Base-by-base conservation (phyloP, 2,797 vertebrate genomes). In the Falco novaeseelandiae region DNA sequence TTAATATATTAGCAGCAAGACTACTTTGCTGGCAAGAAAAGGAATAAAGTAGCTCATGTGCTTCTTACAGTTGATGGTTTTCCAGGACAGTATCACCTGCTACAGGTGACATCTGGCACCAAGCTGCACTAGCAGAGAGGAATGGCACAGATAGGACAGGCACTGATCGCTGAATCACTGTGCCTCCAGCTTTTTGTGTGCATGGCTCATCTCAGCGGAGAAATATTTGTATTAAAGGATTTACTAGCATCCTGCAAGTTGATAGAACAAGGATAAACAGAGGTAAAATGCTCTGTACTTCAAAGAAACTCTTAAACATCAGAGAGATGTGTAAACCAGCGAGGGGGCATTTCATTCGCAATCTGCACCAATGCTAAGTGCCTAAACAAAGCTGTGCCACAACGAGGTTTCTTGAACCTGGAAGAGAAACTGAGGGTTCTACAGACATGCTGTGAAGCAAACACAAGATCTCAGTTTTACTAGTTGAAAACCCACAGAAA, bases 131-230 rank as follows among this genome's bases (percentile, higher is more conserved):
- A 25, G 66, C 29, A 57, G 55, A 69, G 46, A 63, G 54, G 42
- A 42, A 55, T 12, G 14, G 69, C 81, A 59, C n/a, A 12, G n/a
- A 15, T 1, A 8, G 63, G 61, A 34, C 59, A 74, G 29, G 25
- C 38, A 20, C 57, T 25, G n/a, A 27, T 15, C 16, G 12, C 15
- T 34, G 57, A 61, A 63, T 3, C 0, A 0, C 80, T 42, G 30
- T 32, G 32, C 15, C 55, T 61, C n/a, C 73, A 57, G 13, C 29
- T 21, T 69, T 21, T 14, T 2, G 0, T 11, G 19, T n/a, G 65
- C 70, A n/a, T 0, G 4, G 32, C 38, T 62, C 79, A 55, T 8
- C 73, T 42, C 69, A 38, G 65, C 1, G 4, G 59, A 57, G 46
- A 59, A 67, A 46, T 32, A 30, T 29, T 54, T 46, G 6, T 30